A percentile compares a stretch with the other conserved stretches of the same genome.
Evolutionary conservation across 2,113 vertebrate genomes (phyloP).

Genomic region (Pterocles orientalis): DNA sequence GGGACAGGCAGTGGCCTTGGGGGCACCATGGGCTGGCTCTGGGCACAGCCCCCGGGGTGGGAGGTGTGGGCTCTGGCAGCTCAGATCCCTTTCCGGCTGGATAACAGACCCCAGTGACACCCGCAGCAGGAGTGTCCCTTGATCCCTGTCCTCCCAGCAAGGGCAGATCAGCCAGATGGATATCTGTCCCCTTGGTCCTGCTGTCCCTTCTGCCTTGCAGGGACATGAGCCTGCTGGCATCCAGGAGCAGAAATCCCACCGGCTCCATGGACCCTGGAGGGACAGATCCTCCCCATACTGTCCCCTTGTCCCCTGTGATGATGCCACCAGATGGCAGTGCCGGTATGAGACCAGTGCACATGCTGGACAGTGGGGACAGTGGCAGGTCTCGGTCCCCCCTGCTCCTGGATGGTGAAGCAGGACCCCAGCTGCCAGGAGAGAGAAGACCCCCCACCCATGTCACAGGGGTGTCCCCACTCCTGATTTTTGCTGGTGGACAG

Average conservation of each 20-base stretch:
- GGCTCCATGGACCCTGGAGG: fast-evolving
- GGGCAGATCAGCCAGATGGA: fast-evolving
- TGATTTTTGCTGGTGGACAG: background rate
- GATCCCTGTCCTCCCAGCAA: background rate
- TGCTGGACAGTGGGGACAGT: background rate
- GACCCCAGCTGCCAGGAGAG: background rate
- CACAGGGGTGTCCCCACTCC: background rate
- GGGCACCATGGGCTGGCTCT: background rate
- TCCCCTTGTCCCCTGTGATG: fast-evolving
- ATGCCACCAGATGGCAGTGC: conserved; percentile 2
- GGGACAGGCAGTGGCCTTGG: background rate
- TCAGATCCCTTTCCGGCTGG: background rate
- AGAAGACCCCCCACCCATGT: no score
- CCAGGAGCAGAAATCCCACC: background rate
- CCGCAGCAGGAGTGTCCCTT: background rate
- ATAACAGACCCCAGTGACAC: fast-evolving
- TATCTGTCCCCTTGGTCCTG: background rate
- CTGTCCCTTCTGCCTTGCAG: background rate
- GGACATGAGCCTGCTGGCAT: fast-evolving
- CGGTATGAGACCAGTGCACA: background rate
- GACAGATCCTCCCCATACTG: fast-evolving
- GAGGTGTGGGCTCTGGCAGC: background rate
- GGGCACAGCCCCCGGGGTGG: background rate
- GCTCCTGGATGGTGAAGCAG: background rate
- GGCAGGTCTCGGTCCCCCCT: background rate